Evolutionary conservation across 1,140 invertebrate genomes (phyloP).

Genomic region (Drosophila watanabei): DNA sequence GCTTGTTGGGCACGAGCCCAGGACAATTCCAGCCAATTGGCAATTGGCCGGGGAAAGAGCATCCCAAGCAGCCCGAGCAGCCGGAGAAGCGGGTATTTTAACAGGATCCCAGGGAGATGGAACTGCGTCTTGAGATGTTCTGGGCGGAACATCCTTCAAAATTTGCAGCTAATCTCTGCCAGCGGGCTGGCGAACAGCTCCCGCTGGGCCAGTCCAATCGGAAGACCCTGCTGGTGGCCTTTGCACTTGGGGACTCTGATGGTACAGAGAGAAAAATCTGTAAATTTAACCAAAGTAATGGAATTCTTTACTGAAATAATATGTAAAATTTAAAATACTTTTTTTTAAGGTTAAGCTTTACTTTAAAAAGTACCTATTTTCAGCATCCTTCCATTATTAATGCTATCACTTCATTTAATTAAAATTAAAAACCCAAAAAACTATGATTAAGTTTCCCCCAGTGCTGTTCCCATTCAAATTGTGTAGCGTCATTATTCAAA

Average conservation of each 20-base stretch:
- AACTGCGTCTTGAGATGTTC: not conserved
- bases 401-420: not conserved
- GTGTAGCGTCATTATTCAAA: conserved; percentile 80
- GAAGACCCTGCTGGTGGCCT: conserved; percentile 24
- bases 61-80: conserved; percentile 1
- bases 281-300: not conserved
- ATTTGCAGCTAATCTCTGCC: conserved; percentile 56
- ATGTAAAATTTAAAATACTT: not conserved
- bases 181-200: conserved; percentile 32
- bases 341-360: too few relatives aligned
- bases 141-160: conserved; percentile 50
- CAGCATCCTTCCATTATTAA: not conserved
- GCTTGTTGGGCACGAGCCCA: conserved; percentile 37
- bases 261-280: not conserved
- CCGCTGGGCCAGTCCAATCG: conserved; percentile 38
- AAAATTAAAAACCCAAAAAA: not conserved
- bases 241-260: conserved; percentile 3
- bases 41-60: conserved; percentile 35
- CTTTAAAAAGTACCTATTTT: not conserved
- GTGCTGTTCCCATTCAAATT: conserved; percentile 26
- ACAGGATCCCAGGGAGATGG: not conserved
- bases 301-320: not conserved
- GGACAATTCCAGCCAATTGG: conserved; percentile 34
- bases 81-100: not conserved
- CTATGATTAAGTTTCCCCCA: not conserved